phyloP scores from a whole-genome alignment of 2,113 vertebrate species.

The Patagioenas fasciata region DNA sequence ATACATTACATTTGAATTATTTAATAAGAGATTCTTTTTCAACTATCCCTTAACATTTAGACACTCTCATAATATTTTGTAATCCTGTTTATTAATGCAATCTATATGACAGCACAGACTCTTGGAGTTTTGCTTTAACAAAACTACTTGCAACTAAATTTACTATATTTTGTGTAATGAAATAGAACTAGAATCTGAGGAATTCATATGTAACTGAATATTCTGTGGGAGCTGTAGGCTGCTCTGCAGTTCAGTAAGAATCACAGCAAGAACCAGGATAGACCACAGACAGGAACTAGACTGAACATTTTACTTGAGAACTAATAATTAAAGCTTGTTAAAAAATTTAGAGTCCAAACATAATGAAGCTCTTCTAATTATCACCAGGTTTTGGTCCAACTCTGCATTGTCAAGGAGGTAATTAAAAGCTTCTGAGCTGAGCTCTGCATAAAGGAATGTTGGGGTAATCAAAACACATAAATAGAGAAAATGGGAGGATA shows the following conservation, averaged over 20 bases:
- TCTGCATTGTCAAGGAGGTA: not conserved
- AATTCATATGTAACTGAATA: not conserved
- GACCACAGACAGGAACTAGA: not conserved
- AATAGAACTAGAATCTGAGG: not conserved
- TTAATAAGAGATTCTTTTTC: constrained; percentile 38
- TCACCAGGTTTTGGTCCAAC: not conserved
- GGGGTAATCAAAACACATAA: not conserved
- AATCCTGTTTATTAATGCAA: not conserved
- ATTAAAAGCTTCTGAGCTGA: not conserved
- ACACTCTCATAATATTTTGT: not conserved
- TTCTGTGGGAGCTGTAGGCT: not conserved
- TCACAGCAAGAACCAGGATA: not conserved
- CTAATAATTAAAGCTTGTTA: not conserved
- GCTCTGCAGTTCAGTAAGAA: not conserved
- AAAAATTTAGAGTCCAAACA: not conserved
- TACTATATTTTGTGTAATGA: not conserved
- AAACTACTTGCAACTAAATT: not conserved
- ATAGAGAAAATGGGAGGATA: not conserved
- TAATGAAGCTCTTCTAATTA: not conserved
- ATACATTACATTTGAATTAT: not conserved
- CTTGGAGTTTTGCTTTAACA: not conserved
- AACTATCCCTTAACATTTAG: not conserved
- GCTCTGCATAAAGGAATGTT: not conserved
- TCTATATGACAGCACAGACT: not conserved
- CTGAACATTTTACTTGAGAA: not conserved